A percentile compares a stretch with the other conserved stretches of the same genome.
These are phyloP conservation scores for Scolopax rusticola DNA, from an alignment of 2,797 vertebrate genomes.

Conservation along the genomic window DNA sequence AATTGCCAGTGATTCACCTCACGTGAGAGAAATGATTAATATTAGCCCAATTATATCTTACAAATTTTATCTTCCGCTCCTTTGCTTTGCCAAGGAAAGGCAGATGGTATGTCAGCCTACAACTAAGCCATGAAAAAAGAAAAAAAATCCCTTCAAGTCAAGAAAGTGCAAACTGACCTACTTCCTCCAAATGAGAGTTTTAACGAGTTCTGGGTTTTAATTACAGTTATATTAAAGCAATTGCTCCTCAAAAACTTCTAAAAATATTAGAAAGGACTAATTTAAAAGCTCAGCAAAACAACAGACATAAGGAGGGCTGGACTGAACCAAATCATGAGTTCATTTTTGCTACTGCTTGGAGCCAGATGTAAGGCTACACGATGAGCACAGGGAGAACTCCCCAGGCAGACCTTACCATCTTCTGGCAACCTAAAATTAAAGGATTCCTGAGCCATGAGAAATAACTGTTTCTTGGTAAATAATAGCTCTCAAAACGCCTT, in stretches of 20 bases:
- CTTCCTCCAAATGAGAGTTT: constrained; percentile 72
- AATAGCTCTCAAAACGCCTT: not conserved
- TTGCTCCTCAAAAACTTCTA: constrained; percentile 70
- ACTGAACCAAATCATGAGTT: not conserved
- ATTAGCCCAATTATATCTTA: constrained; percentile 67
- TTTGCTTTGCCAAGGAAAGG: constrained; percentile 77
- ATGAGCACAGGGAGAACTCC: not conserved
- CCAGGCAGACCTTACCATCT: not conserved
- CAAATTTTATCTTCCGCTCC: constrained; percentile 53
- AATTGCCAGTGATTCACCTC: constrained; percentile 33
- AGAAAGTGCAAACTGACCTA: constrained; percentile 69
- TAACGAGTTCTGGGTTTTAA: constrained; percentile 71
- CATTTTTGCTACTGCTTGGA: not conserved
- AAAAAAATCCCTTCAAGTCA: constrained; percentile 71
- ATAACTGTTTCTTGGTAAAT: not conserved
- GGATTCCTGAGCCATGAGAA: not conserved
- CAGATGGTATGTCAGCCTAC: constrained; percentile 80
- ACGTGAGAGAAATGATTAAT: constrained; percentile 65
- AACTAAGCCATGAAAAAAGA: constrained; percentile 57
- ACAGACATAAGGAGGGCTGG: not conserved
- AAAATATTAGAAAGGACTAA: constrained; percentile 73
- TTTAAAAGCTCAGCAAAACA: constrained; percentile 67
- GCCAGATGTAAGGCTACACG: not conserved
- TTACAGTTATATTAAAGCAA: constrained; percentile 69
- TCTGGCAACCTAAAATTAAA: not conserved